Evolutionary conservation across 2,113 vertebrate genomes (phyloP), one percentile per base, ranked within the genome.

Genomic region (Glareola pratincola): DNA sequence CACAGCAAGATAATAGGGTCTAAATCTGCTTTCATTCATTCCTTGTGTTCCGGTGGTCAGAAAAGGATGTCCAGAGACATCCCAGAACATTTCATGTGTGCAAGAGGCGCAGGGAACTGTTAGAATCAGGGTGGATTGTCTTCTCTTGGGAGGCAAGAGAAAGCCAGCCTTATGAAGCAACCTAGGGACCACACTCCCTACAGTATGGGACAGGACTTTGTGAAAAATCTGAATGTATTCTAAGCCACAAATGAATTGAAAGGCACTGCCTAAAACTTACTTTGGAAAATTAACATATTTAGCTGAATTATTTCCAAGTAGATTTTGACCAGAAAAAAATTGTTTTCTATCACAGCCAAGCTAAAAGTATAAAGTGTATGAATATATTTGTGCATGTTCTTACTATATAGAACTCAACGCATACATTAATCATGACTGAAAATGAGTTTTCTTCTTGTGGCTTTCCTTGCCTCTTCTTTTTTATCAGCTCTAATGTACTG

Each of bases 101-200:
- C 20, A 60, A 71, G 36, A 47, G 2, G 7, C 34, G 6, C 36
- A 80, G 22, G 12, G 8, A 6, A 29, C 14, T 68, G n/a, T 39
- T 2, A 0, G 29, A 29, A 22, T 63, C 45, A 69, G 10, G 21
- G 26, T 74, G 51, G 15, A 21, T 51, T 50, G 3, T 29, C 19
- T 72, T 56, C 14, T 12, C 17, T 23, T 32, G 48, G 21, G 39
- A 76, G 6, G 14, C 15, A 73, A 74, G 51, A 59, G 30, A 84
- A 71, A 50, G 10, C 0, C 1, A 62, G 10, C 3, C n/a, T 94
- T 62, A 37, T 91, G 47, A 51, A 75, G 32, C 0, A 1, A 45
- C 14, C 10, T 5, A 11, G 29, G 15, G 26, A 30, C 19, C 8
- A 9, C 3, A 62, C 6, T 50, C 12, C 23, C 13, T 48, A 26